Percentiles rank a stretch among this genome's conserved stretches.
phyloP scores from a whole-genome alignment of 2,113 vertebrate genomes.

The Paracyprichromis sp. region DNA sequence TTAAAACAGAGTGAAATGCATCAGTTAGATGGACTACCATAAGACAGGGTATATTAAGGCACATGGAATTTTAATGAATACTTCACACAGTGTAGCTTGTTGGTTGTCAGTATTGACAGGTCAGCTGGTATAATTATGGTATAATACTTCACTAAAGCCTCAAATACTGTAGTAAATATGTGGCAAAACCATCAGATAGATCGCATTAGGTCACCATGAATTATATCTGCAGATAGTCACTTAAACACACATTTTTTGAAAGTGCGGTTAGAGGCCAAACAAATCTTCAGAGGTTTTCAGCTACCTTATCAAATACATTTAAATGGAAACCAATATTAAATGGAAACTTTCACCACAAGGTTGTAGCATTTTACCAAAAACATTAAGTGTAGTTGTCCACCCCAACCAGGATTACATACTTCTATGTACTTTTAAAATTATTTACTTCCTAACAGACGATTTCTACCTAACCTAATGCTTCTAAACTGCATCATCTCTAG shows the following conservation, averaged over 20 bases:
- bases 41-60: background rate
- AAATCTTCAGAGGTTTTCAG: background rate
- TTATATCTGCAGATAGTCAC: background rate
- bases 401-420: background rate
- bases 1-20: background rate
- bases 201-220: background rate
- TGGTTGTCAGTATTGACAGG: background rate
- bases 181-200: background rate
- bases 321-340: background rate
- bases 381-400: background rate
- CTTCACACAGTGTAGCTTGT: background rate
- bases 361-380: background rate
- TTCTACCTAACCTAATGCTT: background rate
- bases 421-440: background rate
- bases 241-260: background rate
- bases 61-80: background rate
- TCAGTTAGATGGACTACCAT: rapidly evolving
- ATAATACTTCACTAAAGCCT: background rate
- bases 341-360: background rate
- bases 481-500: background rate
- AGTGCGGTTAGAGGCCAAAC: background rate
- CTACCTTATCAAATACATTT: background rate
- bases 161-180: background rate
- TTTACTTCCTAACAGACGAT: background rate
- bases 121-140: background rate